Conservation (phyloP, 2,888 invertebrate genomes). For the Nasonovia ribisnigri region DNA sequence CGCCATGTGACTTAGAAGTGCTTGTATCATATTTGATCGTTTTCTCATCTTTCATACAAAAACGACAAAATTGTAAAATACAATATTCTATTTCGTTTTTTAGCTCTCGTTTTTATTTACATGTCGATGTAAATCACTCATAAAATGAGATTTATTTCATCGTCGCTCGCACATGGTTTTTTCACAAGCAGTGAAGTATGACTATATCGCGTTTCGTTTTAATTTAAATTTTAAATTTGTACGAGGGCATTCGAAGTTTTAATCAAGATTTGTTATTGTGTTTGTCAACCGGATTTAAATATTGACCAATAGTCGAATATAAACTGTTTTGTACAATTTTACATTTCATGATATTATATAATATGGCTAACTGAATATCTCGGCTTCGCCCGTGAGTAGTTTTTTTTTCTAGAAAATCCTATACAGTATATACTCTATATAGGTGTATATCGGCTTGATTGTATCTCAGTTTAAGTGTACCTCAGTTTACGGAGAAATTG, state of each 20-base stretch:
- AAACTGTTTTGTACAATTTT: not conserved
- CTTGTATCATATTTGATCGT: not conserved
- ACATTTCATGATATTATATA: not conserved
- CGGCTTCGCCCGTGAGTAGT: no score
- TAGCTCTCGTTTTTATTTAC: not conserved
- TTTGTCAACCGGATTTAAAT: conserved; percentile 1
- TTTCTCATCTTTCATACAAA: not conserved
- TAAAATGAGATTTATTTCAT: not conserved
- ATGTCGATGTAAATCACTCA: not conserved
- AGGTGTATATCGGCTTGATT: no score
- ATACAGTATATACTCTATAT: no score
- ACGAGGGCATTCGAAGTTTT: not conserved
- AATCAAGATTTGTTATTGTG: not conserved
- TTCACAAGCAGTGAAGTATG: not conserved
- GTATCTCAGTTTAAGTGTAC: no score
- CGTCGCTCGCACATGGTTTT: not conserved
- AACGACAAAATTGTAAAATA: not conserved
- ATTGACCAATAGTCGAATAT: not conserved
- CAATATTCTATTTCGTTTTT: not conserved
- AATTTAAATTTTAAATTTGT: conserved; percentile 31
- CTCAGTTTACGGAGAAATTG: no score
- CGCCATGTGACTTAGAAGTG: not conserved
- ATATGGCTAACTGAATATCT: not conserved
- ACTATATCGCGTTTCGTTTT: not conserved
- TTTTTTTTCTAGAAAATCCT: no score